phyloP scores from a whole-genome alignment of 2,113 vertebrate genomes.

The Canis aureus region DNA sequence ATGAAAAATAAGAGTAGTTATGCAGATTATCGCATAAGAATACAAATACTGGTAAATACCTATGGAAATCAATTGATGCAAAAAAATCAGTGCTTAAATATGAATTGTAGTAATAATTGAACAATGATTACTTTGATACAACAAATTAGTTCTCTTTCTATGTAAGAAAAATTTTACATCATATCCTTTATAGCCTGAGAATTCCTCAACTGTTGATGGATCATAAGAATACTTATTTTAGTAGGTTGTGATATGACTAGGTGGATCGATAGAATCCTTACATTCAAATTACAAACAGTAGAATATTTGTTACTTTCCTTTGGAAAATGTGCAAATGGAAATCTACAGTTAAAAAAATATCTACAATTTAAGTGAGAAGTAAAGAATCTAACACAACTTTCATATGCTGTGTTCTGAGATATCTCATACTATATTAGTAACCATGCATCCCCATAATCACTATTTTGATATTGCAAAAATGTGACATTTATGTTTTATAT shows the following conservation, averaged over 20 bases:
- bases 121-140: neutral
- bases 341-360: neutral
- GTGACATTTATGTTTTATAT: neutral
- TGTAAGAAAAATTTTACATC: neutral
- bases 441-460: neutral
- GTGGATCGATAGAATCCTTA: neutral
- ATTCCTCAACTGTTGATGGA: neutral
- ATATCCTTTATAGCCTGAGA: neutral
- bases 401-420: neutral
- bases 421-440: neutral
- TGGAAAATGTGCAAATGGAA: neutral
- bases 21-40: neutral
- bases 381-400: neutral
- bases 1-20: neutral
- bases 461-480: neutral
- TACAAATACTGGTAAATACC: neutral
- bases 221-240: neutral
- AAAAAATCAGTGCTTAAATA: neutral
- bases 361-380: neutral
- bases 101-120: neutral
- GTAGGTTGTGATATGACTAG: neutral
- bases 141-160: neutral
- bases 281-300: neutral
- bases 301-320: neutral
- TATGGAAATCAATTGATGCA: neutral